phyloP scores from a whole-genome alignment of 1,140 invertebrate species.

The Stegodyphus dumicola region DNA sequence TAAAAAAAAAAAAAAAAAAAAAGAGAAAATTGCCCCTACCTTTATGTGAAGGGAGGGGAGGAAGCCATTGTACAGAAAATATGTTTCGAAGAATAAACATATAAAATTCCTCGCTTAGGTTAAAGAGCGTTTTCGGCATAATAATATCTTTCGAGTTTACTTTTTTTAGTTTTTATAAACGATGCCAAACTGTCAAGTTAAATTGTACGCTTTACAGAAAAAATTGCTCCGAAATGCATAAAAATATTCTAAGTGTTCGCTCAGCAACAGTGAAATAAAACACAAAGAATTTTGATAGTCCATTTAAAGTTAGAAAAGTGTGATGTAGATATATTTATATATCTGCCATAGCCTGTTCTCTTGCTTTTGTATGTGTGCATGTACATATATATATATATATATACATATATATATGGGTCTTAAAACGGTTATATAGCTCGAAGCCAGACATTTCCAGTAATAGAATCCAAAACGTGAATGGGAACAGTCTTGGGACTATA shows the following conservation, averaged over 20 bases:
- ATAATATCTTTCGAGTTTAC: slow-evolving; percentile 35
- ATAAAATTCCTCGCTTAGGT: too few species aligned
- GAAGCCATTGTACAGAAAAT: too few species aligned
- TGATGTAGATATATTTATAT: slow-evolving; percentile 31
- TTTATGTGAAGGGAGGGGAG: too few species aligned
- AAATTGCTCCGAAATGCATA: slow-evolving; percentile 30
- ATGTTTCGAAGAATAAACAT: too few species aligned
- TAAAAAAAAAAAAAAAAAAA: too few species aligned
- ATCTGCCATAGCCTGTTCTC: too few species aligned
- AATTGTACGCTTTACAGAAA: slow-evolving; percentile 29
- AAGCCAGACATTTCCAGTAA: slow-evolving; percentile 47
- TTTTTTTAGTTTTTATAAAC: slow-evolving; percentile 44
- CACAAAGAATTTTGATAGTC: slow-evolving; percentile 55
- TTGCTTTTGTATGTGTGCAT: too few species aligned
- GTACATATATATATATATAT: background rate
- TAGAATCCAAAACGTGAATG: slow-evolving; percentile 49
- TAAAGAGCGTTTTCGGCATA: background rate
- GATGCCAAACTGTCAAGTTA: slow-evolving; percentile 52
- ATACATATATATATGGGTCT: slow-evolving; percentile 2
- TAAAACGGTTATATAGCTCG: slow-evolving; percentile 39
- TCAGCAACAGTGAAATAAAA: slow-evolving; percentile 55
- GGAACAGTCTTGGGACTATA: slow-evolving; percentile 43
- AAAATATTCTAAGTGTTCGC: slow-evolving; percentile 43
- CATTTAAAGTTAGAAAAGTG: slow-evolving; percentile 54
- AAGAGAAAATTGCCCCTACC: too few species aligned